These are phyloP conservation scores for Diploscapter pachys DNA, from an alignment of 1,140 invertebrate genomes.

Conservation along the genomic window DNA sequence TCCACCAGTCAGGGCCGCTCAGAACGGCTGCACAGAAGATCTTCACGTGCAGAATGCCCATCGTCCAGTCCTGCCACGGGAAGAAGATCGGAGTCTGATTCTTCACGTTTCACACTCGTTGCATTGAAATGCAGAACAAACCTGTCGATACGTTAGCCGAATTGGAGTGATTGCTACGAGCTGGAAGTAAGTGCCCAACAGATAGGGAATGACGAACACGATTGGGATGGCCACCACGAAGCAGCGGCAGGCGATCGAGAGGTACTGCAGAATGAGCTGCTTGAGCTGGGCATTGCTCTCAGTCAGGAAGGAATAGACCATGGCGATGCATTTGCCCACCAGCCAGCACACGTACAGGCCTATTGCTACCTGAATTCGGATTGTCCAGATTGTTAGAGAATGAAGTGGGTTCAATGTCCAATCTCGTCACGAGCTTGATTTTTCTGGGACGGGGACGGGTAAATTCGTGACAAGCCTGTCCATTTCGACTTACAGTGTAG, in stretches of 20 bases:
- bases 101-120: not conserved
- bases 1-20: slow-evolving; percentile 93
- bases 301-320: slow-evolving; percentile 78
- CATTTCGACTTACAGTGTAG: slow-evolving; percentile 20
- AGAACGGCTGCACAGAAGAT: slow-evolving; percentile 92
- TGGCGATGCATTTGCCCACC: slow-evolving; percentile 42
- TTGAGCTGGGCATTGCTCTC: slow-evolving; percentile 10
- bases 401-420: too few species aligned
- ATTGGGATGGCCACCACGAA: slow-evolving; percentile 68
- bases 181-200: slow-evolving; percentile 73
- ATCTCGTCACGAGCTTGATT: too few species aligned
- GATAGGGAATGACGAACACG: slow-evolving; percentile 81
- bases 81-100: slow-evolving; percentile 74
- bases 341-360: slow-evolving; percentile 35
- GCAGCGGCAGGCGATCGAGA: slow-evolving; percentile 7
- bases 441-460: too few species aligned
- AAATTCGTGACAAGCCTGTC: too few species aligned
- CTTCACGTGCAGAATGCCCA: slow-evolving; percentile 93
- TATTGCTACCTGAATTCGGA: not conserved
- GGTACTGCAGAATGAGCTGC: not conserved
- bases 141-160: slow-evolving; percentile 81
- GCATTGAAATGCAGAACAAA: not conserved
- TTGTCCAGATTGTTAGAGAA: too few species aligned
- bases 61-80: slow-evolving; percentile 78
- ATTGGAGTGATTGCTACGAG: slow-evolving; percentile 86